Evolutionary conservation across 2,797 vertebrate genomes (phyloP).

Genomic region (Leptodactylus fallax): DNA sequence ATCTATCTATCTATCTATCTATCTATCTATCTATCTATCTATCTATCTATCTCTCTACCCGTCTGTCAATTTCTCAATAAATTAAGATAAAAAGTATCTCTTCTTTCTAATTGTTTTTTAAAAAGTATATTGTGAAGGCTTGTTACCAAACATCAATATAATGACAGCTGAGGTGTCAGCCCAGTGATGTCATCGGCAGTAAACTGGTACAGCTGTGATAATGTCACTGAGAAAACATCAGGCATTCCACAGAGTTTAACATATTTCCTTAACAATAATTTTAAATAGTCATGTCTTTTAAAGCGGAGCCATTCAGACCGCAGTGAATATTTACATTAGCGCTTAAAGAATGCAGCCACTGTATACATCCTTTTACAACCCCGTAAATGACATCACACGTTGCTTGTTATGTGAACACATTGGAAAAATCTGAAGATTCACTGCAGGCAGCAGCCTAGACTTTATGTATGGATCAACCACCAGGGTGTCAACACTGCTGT

Average conservation of each 20-base stretch:
- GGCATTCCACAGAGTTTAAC: slow-evolving; percentile 7
- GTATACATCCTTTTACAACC: slow-evolving; percentile 47
- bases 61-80: too few relatives aligned
- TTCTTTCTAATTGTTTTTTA: not conserved
- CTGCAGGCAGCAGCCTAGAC: not conserved
- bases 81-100: too few relatives aligned
- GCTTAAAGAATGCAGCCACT: slow-evolving; percentile 50
- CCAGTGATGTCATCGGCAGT: slow-evolving; percentile 42
- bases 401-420: not conserved
- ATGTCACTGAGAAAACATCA: slow-evolving; percentile 33
- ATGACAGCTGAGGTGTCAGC: slow-evolving; percentile 15
- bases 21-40: too few relatives aligned
- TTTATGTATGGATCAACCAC: not conserved
- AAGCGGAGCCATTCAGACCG: slow-evolving; percentile 25
- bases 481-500: slow-evolving; percentile 13
- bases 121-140: not conserved
- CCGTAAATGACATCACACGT: slow-evolving; percentile 59
- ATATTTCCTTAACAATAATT: slow-evolving; percentile 47
- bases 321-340: slow-evolving; percentile 47
- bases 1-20: too few relatives aligned
- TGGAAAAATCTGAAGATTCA: slow-evolving; percentile 13
- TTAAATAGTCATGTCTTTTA: slow-evolving; percentile 6
- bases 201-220: slow-evolving; percentile 36
- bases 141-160: not conserved
- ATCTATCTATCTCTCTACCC: too few relatives aligned